Evolutionary conservation across 2,113 vertebrate species (phyloP), one percentile per base, ranked within the genome.

Genomic region (Otus sunia): DNA sequence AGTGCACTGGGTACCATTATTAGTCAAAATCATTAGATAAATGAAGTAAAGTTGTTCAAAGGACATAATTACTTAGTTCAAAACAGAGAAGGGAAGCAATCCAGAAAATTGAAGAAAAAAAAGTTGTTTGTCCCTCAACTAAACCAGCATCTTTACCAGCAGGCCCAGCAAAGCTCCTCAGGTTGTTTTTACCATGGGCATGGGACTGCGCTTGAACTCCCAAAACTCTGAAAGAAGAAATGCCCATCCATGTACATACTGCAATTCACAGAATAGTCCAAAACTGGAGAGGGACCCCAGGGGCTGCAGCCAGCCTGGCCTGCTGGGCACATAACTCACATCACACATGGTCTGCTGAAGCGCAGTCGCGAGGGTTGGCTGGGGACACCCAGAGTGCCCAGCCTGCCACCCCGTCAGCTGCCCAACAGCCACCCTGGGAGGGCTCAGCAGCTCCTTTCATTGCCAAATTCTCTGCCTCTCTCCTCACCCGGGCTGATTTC

Each of bases 311-410:
- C 67, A 87, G 77, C 45, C 50, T 12, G 62, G 68, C 50, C 58
- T 16, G n/a, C 67, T 6, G 45, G 29, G 30, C 17, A 75, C 53
- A 17, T 9, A 17, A 18, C 8, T 36, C 71, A 17, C 68, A 21
- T 4, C 60, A 15, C 22, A 2, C 53, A 1, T 15, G 0, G 0
- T 1, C 45, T n/a, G 69, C 69, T 7, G 22, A 2, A 29, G 56
- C 59, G 21, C 13, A 3, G 49, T 8, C 12, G 5, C 58, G 2
- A 29, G 36, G 30, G 20, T 6, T 41, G 52, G 13, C 18, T 2
- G 11, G 64, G 75, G 75, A 45, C 29, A 47, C 58, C 69, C 52
- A 4, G 23, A 3, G 49, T 47, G 29, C 73, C 63, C 60, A 30
- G 59, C 41, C 3, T 2, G 1, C 53, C 50, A 34, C 39, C 66